phyloP scores from a whole-genome alignment of 2,113 vertebrate species.

The Chlamydotis undulata region DNA sequence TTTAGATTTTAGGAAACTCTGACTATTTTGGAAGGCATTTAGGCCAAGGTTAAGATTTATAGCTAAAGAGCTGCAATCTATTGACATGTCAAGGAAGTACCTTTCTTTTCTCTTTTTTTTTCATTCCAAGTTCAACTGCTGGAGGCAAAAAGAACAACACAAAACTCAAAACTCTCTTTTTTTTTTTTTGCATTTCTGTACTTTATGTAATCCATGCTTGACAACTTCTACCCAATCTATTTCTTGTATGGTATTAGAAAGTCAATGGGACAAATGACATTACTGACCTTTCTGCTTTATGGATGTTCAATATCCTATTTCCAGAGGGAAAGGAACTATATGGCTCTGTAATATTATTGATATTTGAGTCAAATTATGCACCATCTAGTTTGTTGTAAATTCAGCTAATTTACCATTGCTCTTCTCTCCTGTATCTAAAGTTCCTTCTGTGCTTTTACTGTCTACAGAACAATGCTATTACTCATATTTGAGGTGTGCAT shows the following conservation, averaged over 20 bases:
- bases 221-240: neutral
- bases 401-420: neutral
- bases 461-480: neutral
- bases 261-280: neutral
- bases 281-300: neutral
- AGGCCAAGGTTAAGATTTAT: neutral
- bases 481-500: neutral
- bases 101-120: neutral
- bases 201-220: neutral
- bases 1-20: neutral
- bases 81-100: neutral
- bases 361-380: neutral
- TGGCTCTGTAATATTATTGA: neutral
- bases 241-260: neutral
- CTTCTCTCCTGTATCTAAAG: neutral
- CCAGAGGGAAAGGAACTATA: neutral
- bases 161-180: neutral
- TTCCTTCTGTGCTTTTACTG: neutral
- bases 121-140: neutral
- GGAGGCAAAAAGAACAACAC: neutral
- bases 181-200: neutral
- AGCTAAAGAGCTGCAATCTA: neutral
- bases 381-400: neutral
- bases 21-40: neutral
- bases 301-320: neutral